Conservation (phyloP, 2,888 invertebrate genomes). For the Plebejus argus region DNA sequence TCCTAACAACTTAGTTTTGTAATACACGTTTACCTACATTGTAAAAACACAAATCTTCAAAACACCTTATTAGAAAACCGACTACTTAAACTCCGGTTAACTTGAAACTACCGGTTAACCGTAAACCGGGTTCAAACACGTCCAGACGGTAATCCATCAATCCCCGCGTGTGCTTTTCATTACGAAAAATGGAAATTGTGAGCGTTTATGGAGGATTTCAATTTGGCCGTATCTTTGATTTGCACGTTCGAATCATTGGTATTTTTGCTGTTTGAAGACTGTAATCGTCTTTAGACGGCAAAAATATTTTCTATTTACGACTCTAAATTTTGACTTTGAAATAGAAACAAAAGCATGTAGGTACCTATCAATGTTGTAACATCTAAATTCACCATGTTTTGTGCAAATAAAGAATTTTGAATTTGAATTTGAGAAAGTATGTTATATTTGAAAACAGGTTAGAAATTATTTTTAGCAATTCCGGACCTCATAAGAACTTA, state of each 20-base stretch:
- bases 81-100: background rate
- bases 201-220: constrained; percentile 21
- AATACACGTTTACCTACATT: background rate
- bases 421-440: too few relatives aligned
- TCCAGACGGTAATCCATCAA: constrained; percentile 52
- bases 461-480: too few relatives aligned
- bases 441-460: too few relatives aligned
- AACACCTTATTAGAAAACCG: background rate
- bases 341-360: too few relatives aligned
- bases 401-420: too few relatives aligned
- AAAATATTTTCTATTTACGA: background rate
- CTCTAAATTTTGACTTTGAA: background rate
- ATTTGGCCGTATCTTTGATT: constrained; percentile 17
- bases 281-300: background rate
- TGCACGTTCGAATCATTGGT: background rate
- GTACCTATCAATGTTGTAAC: too few relatives aligned
- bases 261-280: background rate
- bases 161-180: constrained; percentile 48
- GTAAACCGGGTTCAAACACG: constrained; percentile 21
- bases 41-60: background rate
- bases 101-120: background rate
- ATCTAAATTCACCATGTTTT: too few relatives aligned
- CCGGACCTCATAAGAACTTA: too few relatives aligned
- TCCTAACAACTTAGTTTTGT: too few relatives aligned
- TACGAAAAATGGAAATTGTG: constrained; percentile 34